Evolutionary conservation across 2,888 invertebrate species (phyloP).

Genomic region (Osmoderma eremita): DNA sequence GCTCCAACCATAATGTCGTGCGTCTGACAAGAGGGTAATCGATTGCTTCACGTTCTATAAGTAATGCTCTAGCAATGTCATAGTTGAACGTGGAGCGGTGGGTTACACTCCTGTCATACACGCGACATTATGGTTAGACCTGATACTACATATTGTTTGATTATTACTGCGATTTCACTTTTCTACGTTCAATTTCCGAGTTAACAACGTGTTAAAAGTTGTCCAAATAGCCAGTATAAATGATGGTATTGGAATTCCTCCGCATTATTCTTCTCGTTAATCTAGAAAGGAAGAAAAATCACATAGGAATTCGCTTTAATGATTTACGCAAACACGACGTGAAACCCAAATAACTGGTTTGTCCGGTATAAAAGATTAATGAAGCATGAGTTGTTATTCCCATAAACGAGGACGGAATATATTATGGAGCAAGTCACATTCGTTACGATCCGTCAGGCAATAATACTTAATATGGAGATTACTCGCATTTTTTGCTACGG

Average conservation of each 20-base stretch:
- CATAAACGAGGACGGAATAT: conserved; percentile 48
- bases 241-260: background rate
- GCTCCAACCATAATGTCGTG: too few relatives aligned
- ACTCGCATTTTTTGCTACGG: conserved; percentile 39
- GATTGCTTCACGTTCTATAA: too few relatives aligned
- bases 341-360: conserved; percentile 46
- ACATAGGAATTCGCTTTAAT: conserved; percentile 22
- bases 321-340: conserved; percentile 20
- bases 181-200: too few relatives aligned
- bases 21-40: too few relatives aligned
- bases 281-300: conserved; percentile 10
- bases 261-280: conserved; percentile 6
- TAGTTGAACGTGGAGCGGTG: too few relatives aligned
- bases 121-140: too few relatives aligned
- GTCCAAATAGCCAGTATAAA: too few relatives aligned
- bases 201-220: too few relatives aligned
- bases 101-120: too few relatives aligned
- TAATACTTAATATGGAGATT: conserved; percentile 49
- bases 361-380: conserved; percentile 51
- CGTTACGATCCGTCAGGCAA: conserved; percentile 39
- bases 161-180: too few relatives aligned
- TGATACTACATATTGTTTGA: too few relatives aligned
- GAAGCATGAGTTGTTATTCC: conserved; percentile 52
- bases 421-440: conserved; percentile 44
- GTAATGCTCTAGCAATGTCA: too few relatives aligned